A percentile compares a stretch with the other conserved stretches of the same genome.
phyloP scores from a whole-genome alignment of 2,113 vertebrate species.

The Girardinichthys multiradiatus region DNA sequence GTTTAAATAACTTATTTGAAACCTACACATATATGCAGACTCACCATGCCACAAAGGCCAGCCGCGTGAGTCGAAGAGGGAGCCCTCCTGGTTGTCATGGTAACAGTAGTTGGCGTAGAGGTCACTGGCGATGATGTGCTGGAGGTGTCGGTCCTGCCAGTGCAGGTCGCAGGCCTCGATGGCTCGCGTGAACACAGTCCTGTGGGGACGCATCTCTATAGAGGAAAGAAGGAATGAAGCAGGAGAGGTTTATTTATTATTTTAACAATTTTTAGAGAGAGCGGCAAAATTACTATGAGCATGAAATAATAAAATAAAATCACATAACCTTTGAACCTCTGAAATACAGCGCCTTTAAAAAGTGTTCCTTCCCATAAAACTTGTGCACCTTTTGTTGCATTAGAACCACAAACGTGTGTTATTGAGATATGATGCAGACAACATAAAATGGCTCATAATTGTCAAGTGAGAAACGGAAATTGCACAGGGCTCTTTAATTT shows the following conservation, averaged over 20 bases:
- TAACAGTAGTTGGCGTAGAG: conserved; percentile 99
- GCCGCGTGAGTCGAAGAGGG: conserved; percentile 93
- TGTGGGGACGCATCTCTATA: conserved; percentile 86
- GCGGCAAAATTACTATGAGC: too few relatives aligned
- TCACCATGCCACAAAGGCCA: conserved; percentile 99
- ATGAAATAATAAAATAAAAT: too few relatives aligned
- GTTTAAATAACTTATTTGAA: conserved; percentile 12
- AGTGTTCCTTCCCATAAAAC: too few relatives aligned
- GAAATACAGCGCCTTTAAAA: too few relatives aligned
- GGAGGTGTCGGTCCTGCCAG: conserved; percentile 98
- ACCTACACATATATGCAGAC: conserved; percentile 18
- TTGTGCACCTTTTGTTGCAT: too few relatives aligned
- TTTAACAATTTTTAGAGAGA: background rate
- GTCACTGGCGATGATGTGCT: conserved; percentile 98
- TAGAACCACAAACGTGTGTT: too few relatives aligned
- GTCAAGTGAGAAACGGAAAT: too few relatives aligned
- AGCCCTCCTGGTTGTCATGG: conserved; percentile 96
- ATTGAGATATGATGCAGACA: too few relatives aligned
- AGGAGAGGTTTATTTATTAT: too few relatives aligned
- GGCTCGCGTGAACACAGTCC: conserved; percentile 98
- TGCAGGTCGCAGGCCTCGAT: conserved; percentile 98
- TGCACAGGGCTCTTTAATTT: too few relatives aligned
- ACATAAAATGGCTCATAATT: too few relatives aligned
- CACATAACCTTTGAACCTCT: too few relatives aligned
- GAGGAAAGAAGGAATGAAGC: background rate